phyloP scores from a whole-genome alignment of 2,113 vertebrate species.

The Heterochromis multidens region DNA sequence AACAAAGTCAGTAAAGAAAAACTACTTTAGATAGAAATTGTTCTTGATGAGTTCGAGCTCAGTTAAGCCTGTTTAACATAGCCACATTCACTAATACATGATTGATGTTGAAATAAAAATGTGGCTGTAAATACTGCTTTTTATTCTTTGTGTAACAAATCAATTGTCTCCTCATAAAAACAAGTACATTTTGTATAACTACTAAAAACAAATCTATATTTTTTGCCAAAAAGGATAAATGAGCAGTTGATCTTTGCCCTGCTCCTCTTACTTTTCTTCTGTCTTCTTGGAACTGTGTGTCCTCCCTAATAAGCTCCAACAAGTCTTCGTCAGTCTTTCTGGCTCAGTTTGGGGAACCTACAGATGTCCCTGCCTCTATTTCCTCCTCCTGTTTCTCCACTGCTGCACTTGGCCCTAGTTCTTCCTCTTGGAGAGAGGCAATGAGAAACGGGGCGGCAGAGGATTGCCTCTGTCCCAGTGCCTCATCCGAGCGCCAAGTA shows the following conservation, averaged over 20 bases:
- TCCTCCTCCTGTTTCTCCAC: slow-evolving; percentile 49
- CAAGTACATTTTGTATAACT: background rate
- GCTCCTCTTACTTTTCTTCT: background rate
- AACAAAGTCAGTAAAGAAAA: background rate
- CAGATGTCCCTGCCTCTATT: slow-evolving; percentile 43
- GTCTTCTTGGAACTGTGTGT: background rate
- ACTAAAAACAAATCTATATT: background rate
- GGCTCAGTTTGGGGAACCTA: slow-evolving; percentile 17
- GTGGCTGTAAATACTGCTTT: background rate
- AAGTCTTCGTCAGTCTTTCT: slow-evolving; percentile 19
- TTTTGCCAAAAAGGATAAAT: background rate
- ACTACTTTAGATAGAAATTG: background rate
- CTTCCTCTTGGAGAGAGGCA: slow-evolving; percentile 24
- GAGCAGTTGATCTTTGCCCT: background rate
- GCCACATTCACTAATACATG: background rate
- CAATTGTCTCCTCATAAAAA: background rate
- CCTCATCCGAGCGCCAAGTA: slow-evolving; percentile 36
- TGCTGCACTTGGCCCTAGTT: slow-evolving; percentile 37
- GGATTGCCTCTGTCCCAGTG: slow-evolving; percentile 39
- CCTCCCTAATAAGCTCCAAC: slow-evolving; percentile 14
- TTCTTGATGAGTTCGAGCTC: background rate
- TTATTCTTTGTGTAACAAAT: background rate
- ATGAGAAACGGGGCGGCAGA: slow-evolving; percentile 35
- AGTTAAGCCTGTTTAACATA: background rate
- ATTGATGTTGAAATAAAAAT: background rate